Evolutionary conservation across 2,797 vertebrate species (phyloP), one percentile per base, ranked within the genome.

Genomic region (Eidolon dupreanum): DNA sequence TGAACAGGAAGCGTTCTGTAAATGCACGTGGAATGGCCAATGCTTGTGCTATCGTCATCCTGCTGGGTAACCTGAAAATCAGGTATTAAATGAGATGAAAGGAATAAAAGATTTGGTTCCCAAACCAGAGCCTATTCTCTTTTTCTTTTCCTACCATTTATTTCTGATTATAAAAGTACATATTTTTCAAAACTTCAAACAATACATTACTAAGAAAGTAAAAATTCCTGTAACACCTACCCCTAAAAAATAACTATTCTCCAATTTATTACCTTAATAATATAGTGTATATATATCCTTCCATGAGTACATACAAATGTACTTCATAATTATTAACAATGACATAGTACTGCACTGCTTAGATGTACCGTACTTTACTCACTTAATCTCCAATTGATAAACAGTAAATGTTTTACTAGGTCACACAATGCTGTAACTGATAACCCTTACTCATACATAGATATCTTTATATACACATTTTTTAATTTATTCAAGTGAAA

Each of bases 231-330:
- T 33, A 57, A 74, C 1, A 4, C 4, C 63, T 61, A 95, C 9
- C 41, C 65, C 71, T 84, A 78, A 84, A 95, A 83, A 31, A 74
- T 11, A 65, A 83, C 12, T 10, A 8, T n/a, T 78, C 9, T 71
- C 89, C 33, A 81, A 85, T 33, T 87, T 91, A 77, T 46, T 53
- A 88, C 74, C 11, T 94, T 88, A 95, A 61, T 73, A 59, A 53
- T 86, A 55, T 26, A 17, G 38, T 71, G 16, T 19, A 68, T 38
- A 68, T 38, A 63, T 6, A 84, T 61, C 43, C 53, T 90, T 83
- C 73, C 36, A 33, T 46, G 31, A 78, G 49, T 53, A 87, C 8
- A 46, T 26, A 28, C 22, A 87, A 75, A 83, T 22, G 19, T n/a
- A 90, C 19, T 78, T 95, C 24, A 87, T 84, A 59, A 57, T 95